Conservation (phyloP, 2,113 vertebrate species). For the Passer montanus region DNA sequence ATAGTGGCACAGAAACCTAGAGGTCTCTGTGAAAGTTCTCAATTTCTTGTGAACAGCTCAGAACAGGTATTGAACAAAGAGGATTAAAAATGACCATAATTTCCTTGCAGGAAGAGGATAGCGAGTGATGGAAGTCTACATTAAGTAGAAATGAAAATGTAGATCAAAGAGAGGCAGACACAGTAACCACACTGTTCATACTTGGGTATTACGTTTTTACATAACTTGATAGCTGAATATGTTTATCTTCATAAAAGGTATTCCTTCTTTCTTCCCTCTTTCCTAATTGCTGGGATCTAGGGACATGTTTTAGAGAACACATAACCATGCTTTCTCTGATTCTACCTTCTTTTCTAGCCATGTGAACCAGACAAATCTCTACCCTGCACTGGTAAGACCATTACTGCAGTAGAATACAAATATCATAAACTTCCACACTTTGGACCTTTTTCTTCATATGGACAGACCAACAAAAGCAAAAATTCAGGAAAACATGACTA, state of each 20-base stretch:
- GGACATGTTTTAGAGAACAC: not conserved
- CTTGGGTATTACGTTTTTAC: not conserved
- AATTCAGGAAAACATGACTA: not conserved
- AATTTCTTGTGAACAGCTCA: not conserved
- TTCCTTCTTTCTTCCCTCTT: not conserved
- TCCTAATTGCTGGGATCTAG: not conserved
- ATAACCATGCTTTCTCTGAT: not conserved
- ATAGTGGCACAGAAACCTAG: not conserved
- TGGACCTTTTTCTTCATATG: not conserved
- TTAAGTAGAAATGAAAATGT: not conserved
- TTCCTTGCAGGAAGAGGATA: not conserved
- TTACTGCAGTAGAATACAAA: not conserved
- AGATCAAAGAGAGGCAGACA: not conserved
- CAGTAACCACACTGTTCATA: not conserved
- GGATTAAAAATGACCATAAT: not conserved
- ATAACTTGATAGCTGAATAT: not conserved
- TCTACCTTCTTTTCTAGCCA: not conserved
- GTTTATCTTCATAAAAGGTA: not conserved
- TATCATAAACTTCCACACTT: not conserved
- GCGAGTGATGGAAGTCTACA: not conserved
- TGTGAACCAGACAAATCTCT: not conserved
- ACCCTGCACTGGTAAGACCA: not conserved
- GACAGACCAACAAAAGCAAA: not conserved
- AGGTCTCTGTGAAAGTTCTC: not conserved
- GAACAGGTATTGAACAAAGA: not conserved